Percentiles rank a stretch among this genome's conserved stretches.
These are phyloP conservation scores for Polydrusus tereticollis DNA, from an alignment of 2,888 invertebrate genomes.

Conservation along the genomic window DNA sequence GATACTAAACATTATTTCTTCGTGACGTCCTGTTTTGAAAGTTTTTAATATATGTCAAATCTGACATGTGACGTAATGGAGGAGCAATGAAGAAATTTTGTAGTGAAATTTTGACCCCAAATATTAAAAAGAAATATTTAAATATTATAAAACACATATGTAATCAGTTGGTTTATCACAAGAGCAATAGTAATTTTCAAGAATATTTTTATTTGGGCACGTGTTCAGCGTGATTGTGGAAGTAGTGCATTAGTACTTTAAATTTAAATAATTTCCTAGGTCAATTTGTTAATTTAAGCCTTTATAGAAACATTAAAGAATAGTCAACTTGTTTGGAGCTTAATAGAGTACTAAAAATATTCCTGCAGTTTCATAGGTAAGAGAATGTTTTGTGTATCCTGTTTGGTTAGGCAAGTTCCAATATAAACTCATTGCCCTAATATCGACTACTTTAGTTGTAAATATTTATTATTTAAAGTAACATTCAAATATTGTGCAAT, in stretches of 20 bases:
- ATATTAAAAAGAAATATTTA: background rate
- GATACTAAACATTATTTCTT: background rate
- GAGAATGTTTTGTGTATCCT: too few species aligned
- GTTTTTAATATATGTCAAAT: background rate
- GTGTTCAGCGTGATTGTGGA: background rate
- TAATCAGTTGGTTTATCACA: background rate
- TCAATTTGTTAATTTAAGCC: background rate
- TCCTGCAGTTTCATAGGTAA: background rate
- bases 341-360: background rate
- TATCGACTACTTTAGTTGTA: too few species aligned
- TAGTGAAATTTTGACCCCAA: constrained; percentile 4
- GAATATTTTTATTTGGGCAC: background rate
- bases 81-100: background rate
- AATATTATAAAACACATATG: background rate
- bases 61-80: background rate
- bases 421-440: too few species aligned
- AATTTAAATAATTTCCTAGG: background rate
- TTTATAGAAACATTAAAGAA: background rate
- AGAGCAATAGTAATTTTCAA: background rate
- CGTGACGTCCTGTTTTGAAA: background rate
- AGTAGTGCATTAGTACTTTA: background rate
- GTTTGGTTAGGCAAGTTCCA: too few species aligned
- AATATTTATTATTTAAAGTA: too few species aligned
- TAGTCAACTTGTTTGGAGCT: background rate
- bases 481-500: too few species aligned